Base-by-base conservation (phyloP, 1,140 invertebrate species). In the Drosophila ficusphila region DNA sequence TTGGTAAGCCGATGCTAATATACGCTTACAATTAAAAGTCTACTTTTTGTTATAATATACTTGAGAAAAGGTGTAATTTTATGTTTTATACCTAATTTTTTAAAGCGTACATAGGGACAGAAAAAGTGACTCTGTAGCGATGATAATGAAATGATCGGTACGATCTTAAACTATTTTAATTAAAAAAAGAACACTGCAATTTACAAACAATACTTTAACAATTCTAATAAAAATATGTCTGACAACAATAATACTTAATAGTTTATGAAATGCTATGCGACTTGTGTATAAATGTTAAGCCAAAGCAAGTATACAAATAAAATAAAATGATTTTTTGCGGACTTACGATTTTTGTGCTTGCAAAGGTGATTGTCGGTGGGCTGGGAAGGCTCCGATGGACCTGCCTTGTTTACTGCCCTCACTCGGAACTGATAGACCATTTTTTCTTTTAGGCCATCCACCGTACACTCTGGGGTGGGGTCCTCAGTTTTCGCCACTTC, bases 361-460 rank as follows among this genome's bases (percentile, higher is more conserved):
- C 97, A 98, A 16, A 97, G 92, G 92, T 98, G 97, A 91, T 97
- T 97, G 70, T 96, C 95, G 1, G 97, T 98, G 3, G 97, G 95
- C 83, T 98, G 96, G 68, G 96, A 98, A n/a, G 98, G 96, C 74
- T 95, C 94, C 61, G 96, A 95, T 11, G 94, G 90, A 49, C 97
- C 98, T 58, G 97, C 97, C 91, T 98, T 98, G 90, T 99, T 99
- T 19, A 97, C 95, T 23, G 98, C 98, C 19, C 94, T 93, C 2
- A 99, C 96, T 53, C 98, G 93, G 93, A 99, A 99, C 90, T 98
- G 96, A 91, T 98, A 98, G 2, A 97, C 94, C 94, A 96, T 96
- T 81, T 97, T 97, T 91, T 99, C 98, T 91, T 98, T 98, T 0
- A 99, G 93, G 4, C 95, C 96, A 88, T 96, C 95, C 1, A 98